Evolutionary conservation across 2,797 vertebrate genomes (phyloP).

Genomic region (Cephalopachus bancanus): DNA sequence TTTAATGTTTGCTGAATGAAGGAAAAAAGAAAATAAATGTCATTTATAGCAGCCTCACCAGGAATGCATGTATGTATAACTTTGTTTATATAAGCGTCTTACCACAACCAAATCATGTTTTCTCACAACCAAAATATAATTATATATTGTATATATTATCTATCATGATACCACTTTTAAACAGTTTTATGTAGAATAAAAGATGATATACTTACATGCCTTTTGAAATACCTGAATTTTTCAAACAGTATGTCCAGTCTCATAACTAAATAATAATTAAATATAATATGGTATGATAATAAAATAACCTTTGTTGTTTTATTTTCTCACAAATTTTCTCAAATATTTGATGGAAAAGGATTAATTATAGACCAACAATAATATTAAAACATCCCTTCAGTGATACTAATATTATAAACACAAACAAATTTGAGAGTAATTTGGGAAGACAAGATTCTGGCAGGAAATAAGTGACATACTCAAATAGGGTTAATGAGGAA

Average conservation of each 20-base stretch:
- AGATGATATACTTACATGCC: accelerated
- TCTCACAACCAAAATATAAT: neutral
- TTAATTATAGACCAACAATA: neutral
- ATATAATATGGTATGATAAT: neutral
- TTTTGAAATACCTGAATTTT: neutral
- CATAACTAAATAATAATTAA: neutral
- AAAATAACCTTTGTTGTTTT: neutral
- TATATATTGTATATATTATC: neutral
- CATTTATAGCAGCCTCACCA: too few species aligned
- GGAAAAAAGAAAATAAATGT: too few species aligned
- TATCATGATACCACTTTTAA: neutral
- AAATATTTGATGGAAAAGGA: neutral
- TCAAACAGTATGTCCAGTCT: neutral
- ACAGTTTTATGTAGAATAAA: neutral
- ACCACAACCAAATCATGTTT: neutral
- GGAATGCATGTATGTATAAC: too few species aligned
- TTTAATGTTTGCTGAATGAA: too few species aligned
- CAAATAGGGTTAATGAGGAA: neutral
- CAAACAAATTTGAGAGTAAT: neutral
- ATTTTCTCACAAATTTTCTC: neutral
- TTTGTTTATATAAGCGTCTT: too few species aligned
- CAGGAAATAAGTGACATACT: neutral
- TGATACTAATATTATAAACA: neutral
- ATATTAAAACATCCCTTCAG: neutral
- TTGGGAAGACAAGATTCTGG: neutral